Conservation (phyloP, 2,888 invertebrate genomes). For the Pyralis farinalis region DNA sequence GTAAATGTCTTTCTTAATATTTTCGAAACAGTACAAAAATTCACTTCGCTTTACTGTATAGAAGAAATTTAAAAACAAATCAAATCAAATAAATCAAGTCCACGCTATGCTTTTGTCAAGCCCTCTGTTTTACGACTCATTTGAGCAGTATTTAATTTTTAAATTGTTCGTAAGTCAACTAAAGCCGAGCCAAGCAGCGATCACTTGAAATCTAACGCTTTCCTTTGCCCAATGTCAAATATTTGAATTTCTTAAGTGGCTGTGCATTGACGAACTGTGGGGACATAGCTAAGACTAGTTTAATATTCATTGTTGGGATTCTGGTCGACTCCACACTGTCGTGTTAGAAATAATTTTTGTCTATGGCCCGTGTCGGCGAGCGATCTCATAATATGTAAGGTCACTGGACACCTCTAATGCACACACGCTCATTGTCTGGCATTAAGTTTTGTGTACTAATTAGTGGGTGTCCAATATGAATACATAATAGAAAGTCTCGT, state of each 20-base stretch:
- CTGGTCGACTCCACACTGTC: constrained; percentile 37
- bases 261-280: constrained; percentile 72
- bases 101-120: constrained; percentile 44
- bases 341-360: constrained; percentile 46
- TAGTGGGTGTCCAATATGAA: constrained; percentile 77
- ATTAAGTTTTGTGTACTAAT: constrained; percentile 78
- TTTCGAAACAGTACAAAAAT: background rate
- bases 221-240: constrained; percentile 77
- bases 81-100: constrained; percentile 24
- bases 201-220: constrained; percentile 82
- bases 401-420: constrained; percentile 52
- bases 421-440: constrained; percentile 62
- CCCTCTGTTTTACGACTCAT: constrained; percentile 65
- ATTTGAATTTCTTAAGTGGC: constrained; percentile 79
- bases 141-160: constrained; percentile 74
- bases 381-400: constrained; percentile 40
- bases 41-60: too few species aligned
- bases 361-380: constrained; percentile 31
- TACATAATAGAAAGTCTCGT: constrained; percentile 75
- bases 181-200: constrained; percentile 63
- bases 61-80: background rate
- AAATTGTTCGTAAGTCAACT: constrained; percentile 76
- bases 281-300: constrained; percentile 63
- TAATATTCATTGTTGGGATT: constrained; percentile 67
- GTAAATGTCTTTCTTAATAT: too few species aligned